These are phyloP conservation scores for Monoplex corrugatus DNA, from an alignment of 2,888 invertebrate species.

Conservation along the genomic window DNA sequence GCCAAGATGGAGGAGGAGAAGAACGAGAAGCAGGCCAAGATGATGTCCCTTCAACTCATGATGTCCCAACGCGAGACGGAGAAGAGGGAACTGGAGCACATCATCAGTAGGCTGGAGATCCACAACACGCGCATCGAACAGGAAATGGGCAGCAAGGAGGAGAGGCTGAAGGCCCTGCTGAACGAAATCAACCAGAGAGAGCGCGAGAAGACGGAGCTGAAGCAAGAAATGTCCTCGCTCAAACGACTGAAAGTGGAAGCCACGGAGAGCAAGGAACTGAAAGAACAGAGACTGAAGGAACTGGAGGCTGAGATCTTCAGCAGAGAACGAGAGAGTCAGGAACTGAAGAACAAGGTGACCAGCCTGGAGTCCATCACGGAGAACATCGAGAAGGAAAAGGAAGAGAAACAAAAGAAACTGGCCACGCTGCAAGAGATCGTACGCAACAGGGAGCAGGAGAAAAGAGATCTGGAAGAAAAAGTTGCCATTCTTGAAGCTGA, in stretches of 20 bases:
- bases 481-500: neutral
- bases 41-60: conserved; percentile 9
- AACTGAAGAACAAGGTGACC: conserved; percentile 15
- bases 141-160: conserved; percentile 28
- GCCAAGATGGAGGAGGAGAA: conserved; percentile 30
- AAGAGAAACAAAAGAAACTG: conserved; percentile 32
- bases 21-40: conserved; percentile 27
- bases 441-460: conserved; percentile 2
- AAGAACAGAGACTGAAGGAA: conserved; percentile 13
- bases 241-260: conserved; percentile 10
- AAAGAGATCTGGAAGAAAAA: conserved; percentile 12
- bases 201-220: conserved; percentile 19
- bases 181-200: conserved; percentile 20
- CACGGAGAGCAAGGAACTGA: conserved; percentile 26
- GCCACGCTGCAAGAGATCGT: neutral
- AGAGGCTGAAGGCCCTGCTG: neutral
- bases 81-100: conserved; percentile 32
- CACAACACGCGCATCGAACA: conserved; percentile 23
- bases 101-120: conserved; percentile 26
- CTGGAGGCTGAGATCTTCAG: conserved; percentile 7
- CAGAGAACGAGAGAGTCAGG: conserved; percentile 15
- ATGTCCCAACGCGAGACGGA: conserved; percentile 20
- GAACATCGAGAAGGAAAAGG: conserved; percentile 38
- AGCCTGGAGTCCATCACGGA: conserved; percentile 31
- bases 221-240: neutral